Conservation (phyloP, 2,113 vertebrate species). For the Pardalotus punctatus region DNA sequence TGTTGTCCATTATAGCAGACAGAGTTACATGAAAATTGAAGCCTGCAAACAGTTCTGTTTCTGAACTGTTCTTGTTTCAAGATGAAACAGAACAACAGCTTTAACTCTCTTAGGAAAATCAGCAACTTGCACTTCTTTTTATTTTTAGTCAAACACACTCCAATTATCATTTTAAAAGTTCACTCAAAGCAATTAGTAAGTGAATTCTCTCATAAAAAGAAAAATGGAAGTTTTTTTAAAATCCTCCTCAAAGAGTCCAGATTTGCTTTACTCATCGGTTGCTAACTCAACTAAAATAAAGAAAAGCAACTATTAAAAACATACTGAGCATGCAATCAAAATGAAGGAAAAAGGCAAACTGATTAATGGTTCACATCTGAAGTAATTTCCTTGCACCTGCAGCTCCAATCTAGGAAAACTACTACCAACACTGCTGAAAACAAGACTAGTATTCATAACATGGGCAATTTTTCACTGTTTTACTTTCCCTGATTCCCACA, state of each 20-base stretch:
- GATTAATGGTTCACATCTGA: constrained; percentile 65
- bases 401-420: constrained; percentile 50
- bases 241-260: constrained; percentile 2
- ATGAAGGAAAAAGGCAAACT: constrained; percentile 11
- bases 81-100: not conserved
- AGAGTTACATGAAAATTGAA: not conserved
- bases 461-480: constrained; percentile 39
- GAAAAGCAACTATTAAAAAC: constrained; percentile 55
- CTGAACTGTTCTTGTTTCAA: not conserved
- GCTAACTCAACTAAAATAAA: constrained; percentile 48
- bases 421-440: constrained; percentile 43
- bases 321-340: not conserved
- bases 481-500: not conserved
- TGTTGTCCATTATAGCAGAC: not conserved
- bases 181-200: not conserved
- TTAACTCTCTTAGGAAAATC: not conserved
- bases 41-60: not conserved
- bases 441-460: constrained; percentile 61
- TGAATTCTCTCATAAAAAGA: not conserved
- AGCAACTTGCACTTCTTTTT: not conserved
- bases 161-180: constrained; percentile 17
- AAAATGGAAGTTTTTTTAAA: not conserved
- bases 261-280: not conserved
- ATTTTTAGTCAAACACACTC: not conserved
- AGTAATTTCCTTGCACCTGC: constrained; percentile 70